Evolutionary conservation across 1,140 invertebrate species (phyloP), one percentile per base, ranked within the genome.

Genomic region (Steinernema feltiae): DNA sequence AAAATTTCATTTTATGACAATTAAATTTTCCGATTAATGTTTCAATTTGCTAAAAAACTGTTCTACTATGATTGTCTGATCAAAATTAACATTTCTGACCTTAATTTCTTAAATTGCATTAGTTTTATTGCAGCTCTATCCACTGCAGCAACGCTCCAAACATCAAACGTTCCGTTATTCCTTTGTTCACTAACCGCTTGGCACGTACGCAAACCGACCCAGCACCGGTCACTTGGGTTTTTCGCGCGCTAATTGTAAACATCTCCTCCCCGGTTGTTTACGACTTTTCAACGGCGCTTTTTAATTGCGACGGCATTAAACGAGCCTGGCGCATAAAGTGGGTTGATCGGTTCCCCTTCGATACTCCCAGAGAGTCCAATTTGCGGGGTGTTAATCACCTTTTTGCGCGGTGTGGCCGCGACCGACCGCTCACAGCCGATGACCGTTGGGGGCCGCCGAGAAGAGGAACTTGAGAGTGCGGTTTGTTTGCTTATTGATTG

Each of bases 381-480:
- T 63, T 63, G 24, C 53, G 12, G n/a, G 53, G 53, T 63, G 53
- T 63, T 63, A 63, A 63, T 63, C 53, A 63, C 53, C 53, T 63
- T 63, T 63, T 27, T 63, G 12, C 53, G 53, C 53, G 3, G 15
- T 27, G 53, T n/a, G n/a, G n/a, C n/a, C n/a, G n/a, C n/a, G n/a
- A n/a, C n/a, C n/a, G n/a, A n/a, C 41, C 41, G 41, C 41, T 46
- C 41, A n/a, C n/a, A n/a, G n/a, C n/a, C n/a, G 53, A 3, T 63
- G 53, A 63, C 53, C 53, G 53, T 27, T 17, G 24, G 12, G 53
- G 12, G 53, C 24, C 12, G 7, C 12, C 53, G 53, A n/a, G 7
- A 12, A 63, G 24, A 27, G 53, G 24, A 63, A 7, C 15, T 17
- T 3, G 53, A 63, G 53, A 63, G 53, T 7, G 53, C 53, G 2